phyloP scores from a whole-genome alignment of 1,140 invertebrate genomes.

The Aplysia californica region DNA sequence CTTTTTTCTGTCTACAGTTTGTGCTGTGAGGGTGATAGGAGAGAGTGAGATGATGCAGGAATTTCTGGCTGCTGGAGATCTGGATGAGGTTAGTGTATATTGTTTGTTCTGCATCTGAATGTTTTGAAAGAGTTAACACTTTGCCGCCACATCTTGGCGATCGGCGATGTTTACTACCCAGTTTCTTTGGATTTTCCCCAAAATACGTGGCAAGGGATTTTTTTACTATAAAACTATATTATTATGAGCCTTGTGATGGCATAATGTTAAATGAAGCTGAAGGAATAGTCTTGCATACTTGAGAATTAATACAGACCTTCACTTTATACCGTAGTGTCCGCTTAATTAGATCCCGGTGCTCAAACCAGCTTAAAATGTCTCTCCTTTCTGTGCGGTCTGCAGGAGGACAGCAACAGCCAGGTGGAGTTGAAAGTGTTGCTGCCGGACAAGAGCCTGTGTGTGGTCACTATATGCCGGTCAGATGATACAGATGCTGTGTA shows the following conservation, averaged over 20 bases:
- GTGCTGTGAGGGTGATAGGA: slow-evolving; percentile 96
- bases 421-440: slow-evolving; percentile 92
- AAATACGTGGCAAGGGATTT: neutral
- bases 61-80: slow-evolving; percentile 93
- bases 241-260: too few species aligned
- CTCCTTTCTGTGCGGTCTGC: slow-evolving; percentile 1
- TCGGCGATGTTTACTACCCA: too few species aligned
- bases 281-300: too few species aligned
- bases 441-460: slow-evolving; percentile 88
- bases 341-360: neutral
- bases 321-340: neutral
- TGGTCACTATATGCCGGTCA: slow-evolving; percentile 91
- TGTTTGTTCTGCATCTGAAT: neutral
- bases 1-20: slow-evolving; percentile 78
- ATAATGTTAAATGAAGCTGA: too few species aligned
- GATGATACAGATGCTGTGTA: slow-evolving; percentile 93
- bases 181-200: too few species aligned
- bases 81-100: slow-evolving; percentile 75
- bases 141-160: too few species aligned
- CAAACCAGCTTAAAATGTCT: neutral
- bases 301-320: too few species aligned
- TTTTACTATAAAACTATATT: too few species aligned
- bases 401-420: slow-evolving; percentile 69
- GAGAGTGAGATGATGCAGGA: slow-evolving; percentile 98
- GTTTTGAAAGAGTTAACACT: neutral